Evolutionary conservation across 2,888 invertebrate genomes (phyloP).

Genomic region (Lysandra coridon): DNA sequence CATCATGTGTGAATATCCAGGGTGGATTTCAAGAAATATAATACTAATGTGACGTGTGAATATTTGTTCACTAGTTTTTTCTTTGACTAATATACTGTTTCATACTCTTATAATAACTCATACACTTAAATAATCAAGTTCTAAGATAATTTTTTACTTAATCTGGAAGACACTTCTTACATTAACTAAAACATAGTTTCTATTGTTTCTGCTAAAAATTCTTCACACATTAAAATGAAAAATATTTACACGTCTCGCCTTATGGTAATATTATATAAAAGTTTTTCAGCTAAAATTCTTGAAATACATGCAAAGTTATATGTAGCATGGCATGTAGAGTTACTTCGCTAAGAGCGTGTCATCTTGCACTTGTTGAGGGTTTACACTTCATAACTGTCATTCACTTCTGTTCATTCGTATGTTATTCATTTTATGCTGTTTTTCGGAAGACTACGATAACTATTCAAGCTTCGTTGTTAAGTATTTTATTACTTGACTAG

Average conservation of each 20-base stretch:
- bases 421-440: conserved; percentile 22
- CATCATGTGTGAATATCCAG: conserved; percentile 36
- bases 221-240: neutral
- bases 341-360: conserved; percentile 3
- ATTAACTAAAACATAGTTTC: neutral
- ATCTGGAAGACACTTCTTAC: neutral
- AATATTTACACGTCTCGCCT: conserved; percentile 9
- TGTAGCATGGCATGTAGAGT: conserved; percentile 30
- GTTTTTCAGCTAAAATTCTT: conserved; percentile 28
- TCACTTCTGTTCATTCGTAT: conserved; percentile 13
- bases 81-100: neutral
- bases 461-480: neutral
- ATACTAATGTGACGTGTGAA: conserved; percentile 2
- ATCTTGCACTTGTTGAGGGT: neutral
- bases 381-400: conserved; percentile 17
- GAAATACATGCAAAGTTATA: conserved; percentile 29
- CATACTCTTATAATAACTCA: neutral
- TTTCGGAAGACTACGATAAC: neutral
- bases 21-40: conserved; percentile 54
- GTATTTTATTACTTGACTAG: neutral
- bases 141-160: neutral
- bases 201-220: neutral
- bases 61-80: conserved; percentile 14
- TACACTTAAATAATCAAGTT: neutral
- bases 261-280: neutral